Evolutionary conservation across 2,888 invertebrate species (phyloP).

Genomic region (Teleogryllus oceanicus): DNA sequence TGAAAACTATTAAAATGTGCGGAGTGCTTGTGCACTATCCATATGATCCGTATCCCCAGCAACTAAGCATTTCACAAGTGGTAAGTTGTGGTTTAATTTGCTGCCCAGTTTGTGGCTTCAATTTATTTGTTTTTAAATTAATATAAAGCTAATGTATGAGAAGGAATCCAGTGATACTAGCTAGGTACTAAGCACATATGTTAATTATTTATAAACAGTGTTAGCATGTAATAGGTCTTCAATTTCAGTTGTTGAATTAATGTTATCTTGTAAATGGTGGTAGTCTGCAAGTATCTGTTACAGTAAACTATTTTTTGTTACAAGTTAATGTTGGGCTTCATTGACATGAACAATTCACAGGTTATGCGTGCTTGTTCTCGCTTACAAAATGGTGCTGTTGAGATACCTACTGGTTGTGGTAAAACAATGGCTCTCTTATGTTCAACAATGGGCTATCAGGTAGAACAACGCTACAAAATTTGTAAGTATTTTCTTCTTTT

Average conservation of each 20-base stretch:
- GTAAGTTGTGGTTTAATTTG: background rate
- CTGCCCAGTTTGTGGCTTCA: too few species aligned
- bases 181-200: too few species aligned
- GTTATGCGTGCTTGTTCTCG: background rate
- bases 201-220: too few species aligned
- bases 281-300: background rate
- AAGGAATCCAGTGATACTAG: too few species aligned
- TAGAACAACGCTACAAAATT: conserved; percentile 2
- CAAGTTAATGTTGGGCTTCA: too few species aligned
- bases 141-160: too few species aligned
- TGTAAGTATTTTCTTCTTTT: background rate
- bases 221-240: background rate
- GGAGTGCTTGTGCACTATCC: background rate
- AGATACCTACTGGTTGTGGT: background rate
- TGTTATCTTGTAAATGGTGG: background rate
- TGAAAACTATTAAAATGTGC: conserved; percentile 2
- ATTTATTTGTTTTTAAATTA: too few species aligned
- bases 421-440: background rate
- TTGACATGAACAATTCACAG: background rate
- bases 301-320: background rate
- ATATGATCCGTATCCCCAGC: background rate
- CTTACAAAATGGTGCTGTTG: background rate
- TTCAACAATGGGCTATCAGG: background rate
- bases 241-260: background rate
- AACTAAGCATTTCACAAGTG: background rate